These are phyloP conservation scores for Drosophila eugracilis DNA, from an alignment of 1,140 invertebrate genomes.

Conservation along the genomic window DNA sequence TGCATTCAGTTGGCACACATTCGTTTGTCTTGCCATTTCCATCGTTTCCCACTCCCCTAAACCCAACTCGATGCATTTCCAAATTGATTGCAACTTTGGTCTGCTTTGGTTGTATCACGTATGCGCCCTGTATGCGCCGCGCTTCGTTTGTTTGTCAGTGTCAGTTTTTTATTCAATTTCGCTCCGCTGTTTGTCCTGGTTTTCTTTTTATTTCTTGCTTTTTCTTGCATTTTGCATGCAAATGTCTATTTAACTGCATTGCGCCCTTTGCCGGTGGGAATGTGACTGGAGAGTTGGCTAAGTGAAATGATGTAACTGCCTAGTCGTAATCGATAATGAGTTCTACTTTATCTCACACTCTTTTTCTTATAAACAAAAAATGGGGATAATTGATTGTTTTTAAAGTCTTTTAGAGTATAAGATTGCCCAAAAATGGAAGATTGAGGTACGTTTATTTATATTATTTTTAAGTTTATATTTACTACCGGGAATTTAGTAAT, in stretches of 20 bases:
- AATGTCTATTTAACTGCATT: conserved; percentile 81
- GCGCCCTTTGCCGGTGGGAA: conserved; percentile 52
- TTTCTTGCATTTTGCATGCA: conserved; percentile 73
- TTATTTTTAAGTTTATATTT: too few species aligned
- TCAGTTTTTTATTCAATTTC: conserved; percentile 76
- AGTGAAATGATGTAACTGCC: conserved; percentile 81
- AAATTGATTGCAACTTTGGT: conserved; percentile 84
- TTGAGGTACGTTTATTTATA: too few species aligned
- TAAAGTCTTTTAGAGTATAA: too few species aligned
- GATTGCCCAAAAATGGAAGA: too few species aligned
- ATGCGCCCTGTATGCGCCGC: conserved; percentile 41
- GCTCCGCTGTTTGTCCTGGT: conserved; percentile 73
- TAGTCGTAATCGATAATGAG: conserved; percentile 70
- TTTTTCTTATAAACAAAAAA: too few species aligned
- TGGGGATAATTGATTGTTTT: conserved; percentile 29
- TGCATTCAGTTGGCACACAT: conserved; percentile 32
- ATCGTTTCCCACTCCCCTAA: conserved; percentile 19
- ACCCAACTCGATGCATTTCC: conserved; percentile 54
- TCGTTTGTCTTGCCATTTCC: conserved; percentile 30
- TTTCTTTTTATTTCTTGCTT: conserved; percentile 55
- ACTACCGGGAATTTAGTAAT: too few species aligned
- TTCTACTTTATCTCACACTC: not conserved
- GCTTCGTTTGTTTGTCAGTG: conserved; percentile 62
- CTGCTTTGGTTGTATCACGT: conserved; percentile 53
- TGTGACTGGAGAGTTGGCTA: conserved; percentile 33